Evolutionary conservation across 2,113 vertebrate species (phyloP), one percentile per base, ranked within the genome.

Genomic region (Chaetodon auriga): DNA sequence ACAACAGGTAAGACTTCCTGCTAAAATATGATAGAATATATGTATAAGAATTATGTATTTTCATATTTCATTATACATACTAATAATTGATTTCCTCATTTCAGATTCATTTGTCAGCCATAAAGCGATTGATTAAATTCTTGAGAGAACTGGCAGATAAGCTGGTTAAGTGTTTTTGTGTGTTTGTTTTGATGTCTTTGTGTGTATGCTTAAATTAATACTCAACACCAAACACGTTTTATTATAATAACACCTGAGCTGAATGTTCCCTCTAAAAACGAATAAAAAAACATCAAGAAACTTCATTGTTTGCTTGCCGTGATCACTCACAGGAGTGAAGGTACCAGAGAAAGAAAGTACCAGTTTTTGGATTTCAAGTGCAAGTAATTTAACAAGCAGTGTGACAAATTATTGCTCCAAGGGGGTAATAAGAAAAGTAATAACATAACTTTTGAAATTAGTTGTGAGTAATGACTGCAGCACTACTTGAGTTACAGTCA

Each of bases 351-450:
- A 66, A 16, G 5, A 7, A 62, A 41, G 35, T 4, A 48, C 41
- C 35, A 7, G 36, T 65, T 71, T 65, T 64, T 13, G 35, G 21
- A 51, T 82, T 70, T 64, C 25, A 83, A 82, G 48, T 63, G 30
- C 15, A 48, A 62, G 65, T 73, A 41, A 76, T 85, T 75, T 62
- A 62, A 75, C 60, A 65, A 51, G 75, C 38, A n/a, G 15, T 46
- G 51, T 79, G 69, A 74, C 62, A 68, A 68, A 75, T 70, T 5
- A 46, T 66, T 71, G 30, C 76, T 80, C 60, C 23, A 3, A 38
- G 61, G 41, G 36, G 65, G 61, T 85, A 76, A 80, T 82, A 83
- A 48, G 72, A 68, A 76, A 80, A 86, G 68, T 83, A 65, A 70
- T 76, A 70, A 80, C 49, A 65, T 78, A 60, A 63, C 62, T 77